These are phyloP conservation scores for Poeciliopsis gracilis DNA, from an alignment of 2,797 vertebrate genomes.

Conservation along the genomic window DNA sequence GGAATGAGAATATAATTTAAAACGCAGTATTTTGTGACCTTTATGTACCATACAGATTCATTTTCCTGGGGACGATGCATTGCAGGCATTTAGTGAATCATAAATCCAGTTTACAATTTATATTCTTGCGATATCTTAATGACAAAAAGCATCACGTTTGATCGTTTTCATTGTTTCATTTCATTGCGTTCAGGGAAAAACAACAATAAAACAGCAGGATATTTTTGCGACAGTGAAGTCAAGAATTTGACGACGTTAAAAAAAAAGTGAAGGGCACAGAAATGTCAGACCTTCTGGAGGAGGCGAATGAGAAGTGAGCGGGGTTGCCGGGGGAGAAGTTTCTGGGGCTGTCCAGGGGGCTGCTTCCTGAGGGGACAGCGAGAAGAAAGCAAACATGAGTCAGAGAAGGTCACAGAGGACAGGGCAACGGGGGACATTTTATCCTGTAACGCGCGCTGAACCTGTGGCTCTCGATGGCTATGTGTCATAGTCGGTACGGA, in stretches of 20 bases:
- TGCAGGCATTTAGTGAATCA: background rate
- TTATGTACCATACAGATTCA: background rate
- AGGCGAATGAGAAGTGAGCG: constrained; percentile 92
- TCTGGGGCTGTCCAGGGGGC: constrained; percentile 92
- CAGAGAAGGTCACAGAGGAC: background rate
- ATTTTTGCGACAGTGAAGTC: background rate
- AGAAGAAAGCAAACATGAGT: constrained; percentile 14
- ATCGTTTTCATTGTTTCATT: too few relatives aligned
- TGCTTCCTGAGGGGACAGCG: constrained; percentile 82
- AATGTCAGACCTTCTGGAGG: constrained; percentile 86
- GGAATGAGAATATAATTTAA: background rate
- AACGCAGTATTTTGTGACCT: background rate
- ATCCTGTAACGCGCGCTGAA: background rate
- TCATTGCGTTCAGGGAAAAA: background rate
- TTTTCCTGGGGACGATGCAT: background rate
- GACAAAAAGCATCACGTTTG: background rate
- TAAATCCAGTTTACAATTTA: too few relatives aligned
- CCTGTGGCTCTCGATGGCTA: constrained; percentile 2
- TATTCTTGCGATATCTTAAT: background rate
- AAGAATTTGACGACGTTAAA: background rate
- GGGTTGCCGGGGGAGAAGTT: constrained; percentile 92
- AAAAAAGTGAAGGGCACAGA: background rate
- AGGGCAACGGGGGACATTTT: background rate
- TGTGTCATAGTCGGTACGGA: background rate
- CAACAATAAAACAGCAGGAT: background rate